Evolutionary conservation across 2,888 invertebrate species (phyloP).

Genomic region (Acleris laterana): DNA sequence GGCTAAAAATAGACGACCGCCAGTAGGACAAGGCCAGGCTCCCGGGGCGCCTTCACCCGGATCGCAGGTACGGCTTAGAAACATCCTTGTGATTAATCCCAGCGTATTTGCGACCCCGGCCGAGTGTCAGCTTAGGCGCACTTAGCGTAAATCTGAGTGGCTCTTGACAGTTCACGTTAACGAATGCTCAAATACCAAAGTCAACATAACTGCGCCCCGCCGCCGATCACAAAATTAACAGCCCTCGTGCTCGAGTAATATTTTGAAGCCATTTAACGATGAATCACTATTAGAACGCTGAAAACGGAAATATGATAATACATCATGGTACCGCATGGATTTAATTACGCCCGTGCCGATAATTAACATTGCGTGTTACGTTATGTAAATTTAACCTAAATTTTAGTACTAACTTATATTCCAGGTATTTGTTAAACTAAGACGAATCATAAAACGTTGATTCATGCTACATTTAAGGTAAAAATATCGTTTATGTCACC

Average conservation of each 20-base stretch:
- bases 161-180: conserved; percentile 48
- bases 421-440: neutral
- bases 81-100: conserved; percentile 75
- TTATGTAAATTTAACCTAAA: conserved; percentile 26
- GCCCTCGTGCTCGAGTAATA: neutral
- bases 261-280: neutral
- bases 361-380: conserved; percentile 31
- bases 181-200: conserved; percentile 37
- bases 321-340: conserved; percentile 27
- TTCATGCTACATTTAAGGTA: too few relatives aligned
- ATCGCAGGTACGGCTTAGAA: conserved; percentile 63
- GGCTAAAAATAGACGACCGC: conserved; percentile 77
- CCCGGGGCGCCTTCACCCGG: conserved; percentile 60
- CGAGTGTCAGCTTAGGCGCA: conserved; percentile 60
- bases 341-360: conserved; percentile 32
- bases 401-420: conserved; percentile 18
- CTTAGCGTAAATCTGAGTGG: conserved; percentile 56
- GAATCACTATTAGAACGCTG: conserved; percentile 7
- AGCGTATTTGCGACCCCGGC: conserved; percentile 61
- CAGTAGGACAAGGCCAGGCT: conserved; percentile 75
- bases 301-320: conserved; percentile 15
- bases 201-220: conserved; percentile 37
- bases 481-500: too few relatives aligned
- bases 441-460: neutral
- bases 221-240: conserved; percentile 21